These are phyloP conservation scores for Coenonympha glycerion DNA, from an alignment of 2,888 invertebrate genomes.

Conservation along the genomic window DNA sequence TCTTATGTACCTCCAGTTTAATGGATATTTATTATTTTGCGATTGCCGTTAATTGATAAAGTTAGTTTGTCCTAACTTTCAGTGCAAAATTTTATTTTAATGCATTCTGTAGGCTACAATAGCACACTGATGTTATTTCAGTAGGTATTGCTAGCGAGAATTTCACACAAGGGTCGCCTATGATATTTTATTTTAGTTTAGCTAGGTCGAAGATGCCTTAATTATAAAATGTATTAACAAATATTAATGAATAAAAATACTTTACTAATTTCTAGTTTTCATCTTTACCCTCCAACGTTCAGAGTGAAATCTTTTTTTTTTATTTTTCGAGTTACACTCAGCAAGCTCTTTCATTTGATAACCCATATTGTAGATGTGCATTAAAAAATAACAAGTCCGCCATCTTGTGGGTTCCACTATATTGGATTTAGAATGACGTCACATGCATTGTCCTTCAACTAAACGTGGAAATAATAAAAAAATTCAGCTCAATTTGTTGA, in stretches of 20 bases:
- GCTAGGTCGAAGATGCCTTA: constrained; percentile 53
- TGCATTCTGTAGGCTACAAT: background rate
- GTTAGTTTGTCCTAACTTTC: background rate
- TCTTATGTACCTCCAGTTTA: background rate
- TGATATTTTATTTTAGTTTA: constrained; percentile 49
- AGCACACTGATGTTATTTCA: constrained; percentile 27
- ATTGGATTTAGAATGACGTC: too few relatives aligned
- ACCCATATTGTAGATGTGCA: too few relatives aligned
- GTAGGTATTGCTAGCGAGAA: constrained; percentile 48
- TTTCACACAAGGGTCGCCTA: constrained; percentile 34
- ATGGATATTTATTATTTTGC: constrained; percentile 1
- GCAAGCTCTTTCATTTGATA: too few relatives aligned
- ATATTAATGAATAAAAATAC: constrained; percentile 49
- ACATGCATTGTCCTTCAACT: too few relatives aligned
- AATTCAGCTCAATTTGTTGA: too few relatives aligned
- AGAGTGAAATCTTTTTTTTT: too few relatives aligned
- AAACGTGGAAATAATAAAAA: too few relatives aligned
- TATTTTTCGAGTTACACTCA: too few relatives aligned
- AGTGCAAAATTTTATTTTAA: background rate
- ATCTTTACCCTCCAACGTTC: constrained; percentile 10
- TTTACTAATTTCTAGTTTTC: constrained; percentile 32
- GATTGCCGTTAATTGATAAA: background rate
- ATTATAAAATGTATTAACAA: constrained; percentile 55
- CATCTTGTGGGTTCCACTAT: too few relatives aligned
- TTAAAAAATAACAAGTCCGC: too few relatives aligned